phyloP scores from a whole-genome alignment of 2,797 vertebrate genomes.

The Mallotus villosus region DNA sequence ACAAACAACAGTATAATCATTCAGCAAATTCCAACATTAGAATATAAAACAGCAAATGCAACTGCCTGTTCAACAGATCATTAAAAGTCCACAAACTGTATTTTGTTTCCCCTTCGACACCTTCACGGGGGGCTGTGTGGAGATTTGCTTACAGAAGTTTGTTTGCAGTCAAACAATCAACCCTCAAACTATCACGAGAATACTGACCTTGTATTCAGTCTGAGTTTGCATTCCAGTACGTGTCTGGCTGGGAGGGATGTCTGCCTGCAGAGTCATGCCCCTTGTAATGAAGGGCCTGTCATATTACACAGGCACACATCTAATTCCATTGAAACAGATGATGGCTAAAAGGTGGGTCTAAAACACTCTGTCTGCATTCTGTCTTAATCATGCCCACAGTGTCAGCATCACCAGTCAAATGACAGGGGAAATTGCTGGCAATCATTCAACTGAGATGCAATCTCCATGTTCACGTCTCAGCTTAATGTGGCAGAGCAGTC shows the following conservation, averaged over 20 bases:
- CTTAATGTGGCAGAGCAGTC: constrained; percentile 32
- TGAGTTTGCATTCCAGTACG: not conserved
- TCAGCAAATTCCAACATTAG: not conserved
- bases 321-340: constrained; percentile 6
- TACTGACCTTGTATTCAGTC: not conserved
- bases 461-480: constrained; percentile 31
- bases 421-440: constrained; percentile 48
- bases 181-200: not conserved
- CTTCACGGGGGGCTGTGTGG: no score
- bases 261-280: not conserved
- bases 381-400: not conserved
- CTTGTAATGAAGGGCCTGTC: not conserved
- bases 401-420: constrained; percentile 36
- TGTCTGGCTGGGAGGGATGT: not conserved
- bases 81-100: not conserved
- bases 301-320: not conserved
- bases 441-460: constrained; percentile 53
- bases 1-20: no score
- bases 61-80: not conserved
- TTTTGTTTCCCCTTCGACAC: not conserved
- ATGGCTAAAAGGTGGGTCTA: not conserved
- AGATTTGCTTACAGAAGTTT: not conserved
- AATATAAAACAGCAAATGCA: not conserved
- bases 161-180: not conserved
- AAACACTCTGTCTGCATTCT: not conserved